These are phyloP conservation scores for Masticophis lateralis DNA, from an alignment of 2,797 vertebrate genomes.

Conservation along the genomic window DNA sequence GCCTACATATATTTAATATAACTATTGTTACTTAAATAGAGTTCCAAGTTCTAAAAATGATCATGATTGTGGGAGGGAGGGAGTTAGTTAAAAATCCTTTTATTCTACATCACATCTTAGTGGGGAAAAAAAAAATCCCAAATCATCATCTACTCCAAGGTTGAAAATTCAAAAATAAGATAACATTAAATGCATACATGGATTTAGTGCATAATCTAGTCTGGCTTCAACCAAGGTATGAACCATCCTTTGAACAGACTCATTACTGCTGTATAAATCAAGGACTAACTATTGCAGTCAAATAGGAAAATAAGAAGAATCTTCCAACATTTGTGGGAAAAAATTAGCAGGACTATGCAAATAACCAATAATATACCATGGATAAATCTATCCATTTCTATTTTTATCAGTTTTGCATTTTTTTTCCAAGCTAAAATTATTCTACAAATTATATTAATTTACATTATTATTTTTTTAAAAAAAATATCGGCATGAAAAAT, in stretches of 20 bases:
- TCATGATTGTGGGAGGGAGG: neutral
- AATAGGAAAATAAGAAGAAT: neutral
- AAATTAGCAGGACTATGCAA: neutral
- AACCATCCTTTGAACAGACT: neutral
- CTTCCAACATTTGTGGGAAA: neutral
- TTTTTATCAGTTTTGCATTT: neutral
- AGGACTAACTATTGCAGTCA: neutral
- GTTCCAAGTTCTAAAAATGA: neutral
- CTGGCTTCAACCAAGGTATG: neutral
- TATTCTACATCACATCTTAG: neutral
- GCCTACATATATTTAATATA: neutral
- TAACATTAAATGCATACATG: neutral
- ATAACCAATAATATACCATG: neutral
- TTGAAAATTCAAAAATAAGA: neutral
- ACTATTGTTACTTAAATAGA: neutral
- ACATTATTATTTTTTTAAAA: neutral
- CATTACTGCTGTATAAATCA: neutral
- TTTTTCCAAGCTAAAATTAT: neutral
- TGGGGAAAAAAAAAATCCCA: neutral
- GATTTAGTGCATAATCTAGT: neutral
- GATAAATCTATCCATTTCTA: neutral
- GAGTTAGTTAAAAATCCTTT: neutral
- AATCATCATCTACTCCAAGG: neutral
- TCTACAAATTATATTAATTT: neutral
- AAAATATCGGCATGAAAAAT: neutral